phyloP scores from a whole-genome alignment of 2,888 invertebrate species.

The Bhutanitis thaidina region DNA sequence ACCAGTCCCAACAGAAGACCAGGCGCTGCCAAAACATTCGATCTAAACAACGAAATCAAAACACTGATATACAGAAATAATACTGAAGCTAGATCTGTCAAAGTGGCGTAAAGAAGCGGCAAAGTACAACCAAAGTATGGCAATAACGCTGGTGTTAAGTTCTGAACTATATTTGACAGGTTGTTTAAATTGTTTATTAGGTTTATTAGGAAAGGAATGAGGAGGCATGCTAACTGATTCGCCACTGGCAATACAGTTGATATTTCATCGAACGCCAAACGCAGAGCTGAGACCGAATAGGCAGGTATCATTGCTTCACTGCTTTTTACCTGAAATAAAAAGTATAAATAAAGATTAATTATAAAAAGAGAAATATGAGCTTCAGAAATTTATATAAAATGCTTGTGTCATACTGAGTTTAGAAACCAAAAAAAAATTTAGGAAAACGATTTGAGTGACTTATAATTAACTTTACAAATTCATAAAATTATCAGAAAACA shows the following conservation, averaged over 20 bases:
- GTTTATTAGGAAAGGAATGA: constrained; percentile 66
- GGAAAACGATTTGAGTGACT: too few relatives aligned
- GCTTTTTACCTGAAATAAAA: constrained; percentile 3
- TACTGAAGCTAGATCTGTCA: constrained; percentile 67
- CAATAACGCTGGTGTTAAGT: constrained; percentile 62
- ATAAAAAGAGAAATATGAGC: too few relatives aligned
- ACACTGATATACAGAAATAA: constrained; percentile 67
- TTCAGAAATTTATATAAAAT: too few relatives aligned
- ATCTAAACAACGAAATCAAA: constrained; percentile 62
- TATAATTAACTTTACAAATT: too few relatives aligned
- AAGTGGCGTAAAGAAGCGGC: constrained; percentile 60
- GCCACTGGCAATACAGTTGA: constrained; percentile 59
- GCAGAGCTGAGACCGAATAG: constrained; percentile 62
- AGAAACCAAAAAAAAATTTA: too few relatives aligned
- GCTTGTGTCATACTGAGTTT: too few relatives aligned
- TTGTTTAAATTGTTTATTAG: constrained; percentile 69
- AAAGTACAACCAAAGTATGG: constrained; percentile 70
- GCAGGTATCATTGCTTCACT: constrained; percentile 63
- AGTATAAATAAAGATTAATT: background rate
- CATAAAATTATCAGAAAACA: too few relatives aligned
- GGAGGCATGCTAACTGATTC: constrained; percentile 60
- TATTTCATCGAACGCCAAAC: constrained; percentile 67
- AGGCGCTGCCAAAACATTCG: constrained; percentile 63
- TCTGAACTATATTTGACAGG: constrained; percentile 67
- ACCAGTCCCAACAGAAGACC: constrained; percentile 54